These are phyloP conservation scores for Lymantria monacha DNA, from an alignment of 2,888 invertebrate species.

Conservation along the genomic window DNA sequence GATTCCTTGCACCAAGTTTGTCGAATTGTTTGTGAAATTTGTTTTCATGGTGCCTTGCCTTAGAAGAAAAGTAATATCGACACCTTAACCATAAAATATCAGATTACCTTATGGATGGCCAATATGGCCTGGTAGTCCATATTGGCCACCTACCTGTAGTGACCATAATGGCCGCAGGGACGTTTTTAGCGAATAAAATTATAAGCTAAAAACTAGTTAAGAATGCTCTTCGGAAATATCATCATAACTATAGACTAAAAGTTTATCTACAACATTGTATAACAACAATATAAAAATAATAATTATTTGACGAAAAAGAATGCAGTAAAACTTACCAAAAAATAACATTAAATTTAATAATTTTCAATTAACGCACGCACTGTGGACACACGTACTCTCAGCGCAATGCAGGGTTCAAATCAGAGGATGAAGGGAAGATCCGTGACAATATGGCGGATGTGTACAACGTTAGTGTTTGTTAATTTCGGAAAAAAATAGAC, in stretches of 20 bases:
- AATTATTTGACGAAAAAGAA: too few relatives aligned
- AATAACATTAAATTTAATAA: too few relatives aligned
- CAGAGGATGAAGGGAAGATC: not conserved
- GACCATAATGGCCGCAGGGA: not conserved
- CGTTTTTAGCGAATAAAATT: not conserved
- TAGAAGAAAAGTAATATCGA: not conserved
- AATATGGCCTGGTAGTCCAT: not conserved
- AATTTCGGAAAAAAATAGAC: too few relatives aligned
- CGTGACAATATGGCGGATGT: too few relatives aligned
- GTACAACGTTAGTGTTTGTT: too few relatives aligned
- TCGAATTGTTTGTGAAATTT: not conserved
- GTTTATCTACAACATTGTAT: too few relatives aligned
- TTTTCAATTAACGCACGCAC: not conserved
- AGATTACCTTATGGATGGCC: not conserved
- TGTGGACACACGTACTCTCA: not conserved
- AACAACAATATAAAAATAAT: too few relatives aligned
- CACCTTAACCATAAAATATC: too few relatives aligned
- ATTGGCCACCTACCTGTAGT: not conserved
- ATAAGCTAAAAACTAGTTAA: too few relatives aligned
- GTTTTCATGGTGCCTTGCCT: not conserved
- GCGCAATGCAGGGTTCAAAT: not conserved
- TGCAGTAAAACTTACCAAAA: too few relatives aligned
- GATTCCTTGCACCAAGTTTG: not conserved
- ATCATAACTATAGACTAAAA: too few relatives aligned
- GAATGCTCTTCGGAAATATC: too few relatives aligned